These are phyloP conservation scores for Pegoplata infirma DNA, from an alignment of 2,888 invertebrate genomes.

Conservation along the genomic window DNA sequence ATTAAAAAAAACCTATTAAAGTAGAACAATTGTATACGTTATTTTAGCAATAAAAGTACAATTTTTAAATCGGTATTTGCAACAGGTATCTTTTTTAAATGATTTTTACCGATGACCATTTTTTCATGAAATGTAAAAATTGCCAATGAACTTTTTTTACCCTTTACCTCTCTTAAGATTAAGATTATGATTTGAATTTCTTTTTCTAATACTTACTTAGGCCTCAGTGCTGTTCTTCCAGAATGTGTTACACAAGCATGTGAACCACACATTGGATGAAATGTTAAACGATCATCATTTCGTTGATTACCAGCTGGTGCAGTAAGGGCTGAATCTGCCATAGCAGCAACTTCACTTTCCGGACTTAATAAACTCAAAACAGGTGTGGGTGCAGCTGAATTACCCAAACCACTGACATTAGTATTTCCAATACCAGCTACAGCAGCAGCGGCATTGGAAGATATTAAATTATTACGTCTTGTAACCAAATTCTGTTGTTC, in stretches of 20 bases:
- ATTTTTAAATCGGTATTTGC: too few species aligned
- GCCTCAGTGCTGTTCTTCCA: slow-evolving; percentile 93
- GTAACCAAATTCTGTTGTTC: slow-evolving; percentile 87
- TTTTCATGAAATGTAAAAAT: too few species aligned
- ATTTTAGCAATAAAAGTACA: too few species aligned
- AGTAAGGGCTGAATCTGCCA: slow-evolving; percentile 68
- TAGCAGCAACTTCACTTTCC: slow-evolving; percentile 71
- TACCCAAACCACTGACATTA: slow-evolving; percentile 58
- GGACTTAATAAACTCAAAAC: slow-evolving; percentile 76
- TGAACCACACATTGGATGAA: slow-evolving; percentile 94
- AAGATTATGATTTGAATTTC: too few species aligned
- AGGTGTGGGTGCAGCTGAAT: slow-evolving; percentile 69
- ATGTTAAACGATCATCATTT: slow-evolving; percentile 86
- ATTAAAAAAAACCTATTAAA: too few species aligned
- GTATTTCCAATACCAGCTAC: slow-evolving; percentile 38
- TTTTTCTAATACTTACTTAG: slow-evolving; percentile 89
- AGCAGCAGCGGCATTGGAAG: slow-evolving; percentile 66
- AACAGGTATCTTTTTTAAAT: too few species aligned
- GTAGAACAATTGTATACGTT: too few species aligned
- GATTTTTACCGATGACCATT: too few species aligned
- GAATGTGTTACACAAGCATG: slow-evolving; percentile 95
- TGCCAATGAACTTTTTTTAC: too few species aligned
- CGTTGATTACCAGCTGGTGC: slow-evolving; percentile 68
- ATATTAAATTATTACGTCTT: slow-evolving; percentile 81
- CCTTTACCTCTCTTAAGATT: too few species aligned